phyloP scores from a whole-genome alignment of 1,140 invertebrate genomes.

The Chrysopa pallens region DNA sequence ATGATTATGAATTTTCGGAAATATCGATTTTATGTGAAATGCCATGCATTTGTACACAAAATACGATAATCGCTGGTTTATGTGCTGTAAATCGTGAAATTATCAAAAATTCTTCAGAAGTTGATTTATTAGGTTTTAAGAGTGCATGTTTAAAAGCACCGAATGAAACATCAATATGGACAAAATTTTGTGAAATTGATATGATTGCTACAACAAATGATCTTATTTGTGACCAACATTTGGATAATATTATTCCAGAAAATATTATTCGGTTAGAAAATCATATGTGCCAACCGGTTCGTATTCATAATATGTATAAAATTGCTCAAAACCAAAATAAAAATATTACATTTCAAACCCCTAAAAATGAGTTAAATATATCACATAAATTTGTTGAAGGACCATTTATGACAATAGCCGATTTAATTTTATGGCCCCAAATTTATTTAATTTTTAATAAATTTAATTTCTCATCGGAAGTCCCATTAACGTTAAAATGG shows the following conservation, averaged over 20 bases:
- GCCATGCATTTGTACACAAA: constrained; percentile 34
- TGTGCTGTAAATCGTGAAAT: constrained; percentile 43
- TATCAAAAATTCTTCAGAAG: constrained; percentile 21
- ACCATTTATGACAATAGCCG: constrained; percentile 61
- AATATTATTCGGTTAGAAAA: constrained; percentile 61
- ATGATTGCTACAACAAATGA: constrained; percentile 35
- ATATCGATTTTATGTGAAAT: constrained; percentile 30
- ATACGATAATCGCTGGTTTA: constrained; percentile 42
- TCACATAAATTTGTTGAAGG: constrained; percentile 71
- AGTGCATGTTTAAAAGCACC: constrained; percentile 60
- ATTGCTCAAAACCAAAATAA: constrained; percentile 30
- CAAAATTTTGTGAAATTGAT: constrained; percentile 81
- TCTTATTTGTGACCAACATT: constrained; percentile 6
- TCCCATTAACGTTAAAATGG: constrained; percentile 53
- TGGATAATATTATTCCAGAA: constrained; percentile 26
- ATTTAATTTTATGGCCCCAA: constrained; percentile 61
- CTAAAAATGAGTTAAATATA: constrained; percentile 32
- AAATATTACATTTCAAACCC: constrained; percentile 20
- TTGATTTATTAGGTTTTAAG: constrained; percentile 51
- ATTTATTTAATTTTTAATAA: constrained; percentile 43
- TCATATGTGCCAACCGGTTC: constrained; percentile 69
- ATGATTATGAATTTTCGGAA: constrained; percentile 15
- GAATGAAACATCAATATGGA: constrained; percentile 76
- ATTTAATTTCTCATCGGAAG: constrained; percentile 25
- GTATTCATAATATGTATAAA: constrained; percentile 77